Percentiles rank a stretch among this genome's conserved stretches.
Conservation (phyloP, 2,113 vertebrate genomes). For the human (Homo sapiens) region GRCh38 chr14:96170001-96170500, state of each 20-base stretch:
- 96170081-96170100: not conserved
- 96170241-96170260: accelerated
- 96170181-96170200: not conserved
- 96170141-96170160: not conserved
- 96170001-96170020: not conserved
- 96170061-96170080: not conserved
- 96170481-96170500: accelerated
- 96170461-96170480: not conserved
- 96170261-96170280: too few relatives aligned
- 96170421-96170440: not conserved
- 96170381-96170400: not conserved
- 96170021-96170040: not conserved
- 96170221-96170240: not conserved
- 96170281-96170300: accelerated
- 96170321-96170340: not conserved
- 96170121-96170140: not conserved
- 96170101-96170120: too few relatives aligned
- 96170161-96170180: not conserved
- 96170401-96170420: accelerated
- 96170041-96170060: not conserved
- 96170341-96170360: too few relatives aligned
- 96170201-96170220: not conserved
- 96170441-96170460: accelerated
- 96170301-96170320: accelerated
- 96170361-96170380: not conserved